These are phyloP conservation scores for Rafetus swinhoei DNA, from an alignment of 2,113 vertebrate species.

Conservation along the genomic window DNA sequence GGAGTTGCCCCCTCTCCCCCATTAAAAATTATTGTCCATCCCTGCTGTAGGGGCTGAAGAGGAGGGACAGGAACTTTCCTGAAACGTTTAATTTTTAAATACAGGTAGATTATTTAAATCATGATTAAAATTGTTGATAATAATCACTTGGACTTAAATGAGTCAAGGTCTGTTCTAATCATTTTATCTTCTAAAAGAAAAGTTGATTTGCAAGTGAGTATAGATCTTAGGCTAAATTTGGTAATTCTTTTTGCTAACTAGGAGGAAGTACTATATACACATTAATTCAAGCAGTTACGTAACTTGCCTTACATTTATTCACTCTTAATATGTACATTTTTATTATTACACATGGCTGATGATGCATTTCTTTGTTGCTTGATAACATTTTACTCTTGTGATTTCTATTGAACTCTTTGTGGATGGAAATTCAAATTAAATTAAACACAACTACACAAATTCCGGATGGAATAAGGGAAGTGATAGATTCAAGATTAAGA, in stretches of 20 bases:
- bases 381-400: background rate
- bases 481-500: background rate
- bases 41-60: background rate
- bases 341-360: background rate
- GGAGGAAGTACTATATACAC: background rate
- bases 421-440: background rate
- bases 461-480: background rate
- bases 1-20: too few species aligned
- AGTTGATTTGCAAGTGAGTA: background rate
- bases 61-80: background rate
- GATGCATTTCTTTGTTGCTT: background rate
- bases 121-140: background rate
- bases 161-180: background rate
- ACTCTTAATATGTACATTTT: background rate
- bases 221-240: background rate
- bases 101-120: background rate
- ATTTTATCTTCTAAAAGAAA: background rate
- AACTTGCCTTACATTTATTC: background rate
- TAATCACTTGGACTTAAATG: background rate
- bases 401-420: background rate
- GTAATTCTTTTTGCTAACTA: background rate
- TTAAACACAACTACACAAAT: background rate
- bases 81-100: background rate
- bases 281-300: background rate
- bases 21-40: too few species aligned